phyloP scores from a whole-genome alignment of 1,140 invertebrate genomes.

The Aphaenogaster floridana region DNA sequence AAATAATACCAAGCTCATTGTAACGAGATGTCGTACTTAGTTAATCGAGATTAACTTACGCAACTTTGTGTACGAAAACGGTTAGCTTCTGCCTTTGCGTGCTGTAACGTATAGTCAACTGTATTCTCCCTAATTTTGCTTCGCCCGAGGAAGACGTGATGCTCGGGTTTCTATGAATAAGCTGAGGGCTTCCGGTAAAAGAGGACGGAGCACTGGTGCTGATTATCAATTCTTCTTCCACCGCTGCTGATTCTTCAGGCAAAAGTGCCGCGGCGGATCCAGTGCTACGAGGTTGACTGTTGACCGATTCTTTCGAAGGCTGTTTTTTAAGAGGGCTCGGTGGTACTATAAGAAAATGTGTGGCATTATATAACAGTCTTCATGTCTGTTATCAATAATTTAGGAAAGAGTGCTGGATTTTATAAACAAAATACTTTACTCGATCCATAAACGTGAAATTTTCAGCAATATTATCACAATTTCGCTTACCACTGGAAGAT shows the following conservation, averaged over 20 bases:
- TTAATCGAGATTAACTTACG: conserved; percentile 88
- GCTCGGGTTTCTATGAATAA: conserved; percentile 85
- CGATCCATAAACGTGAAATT: not conserved
- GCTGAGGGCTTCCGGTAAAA: conserved; percentile 76
- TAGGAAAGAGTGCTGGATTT: not conserved
- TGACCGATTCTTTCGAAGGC: conserved; percentile 83
- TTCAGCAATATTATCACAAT: not conserved
- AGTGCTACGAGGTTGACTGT: conserved; percentile 82
- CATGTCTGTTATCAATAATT: not conserved
- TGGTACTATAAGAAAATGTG: conserved; percentile 75
- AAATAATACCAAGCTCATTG: not conserved
- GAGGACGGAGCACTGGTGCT: conserved; percentile 51
- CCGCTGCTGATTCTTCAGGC: conserved; percentile 68
- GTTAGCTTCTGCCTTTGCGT: conserved; percentile 93
- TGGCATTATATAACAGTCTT: not conserved
- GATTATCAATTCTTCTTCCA: conserved; percentile 80
- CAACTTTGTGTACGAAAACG: conserved; percentile 95
- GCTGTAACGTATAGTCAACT: conserved; percentile 95
- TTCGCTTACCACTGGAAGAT: conserved; percentile 73
- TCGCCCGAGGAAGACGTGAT: conserved; percentile 89
- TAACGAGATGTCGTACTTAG: conserved; percentile 42
- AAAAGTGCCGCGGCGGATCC: conserved; percentile 66
- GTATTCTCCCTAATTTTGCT: conserved; percentile 92
- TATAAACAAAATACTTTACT: not conserved
- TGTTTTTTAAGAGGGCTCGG: conserved; percentile 83